Percentiles rank a stretch among this genome's conserved stretches.
Evolutionary conservation across 2,113 vertebrate species (phyloP).

Genomic region (Peucedramus taeniatus): DNA sequence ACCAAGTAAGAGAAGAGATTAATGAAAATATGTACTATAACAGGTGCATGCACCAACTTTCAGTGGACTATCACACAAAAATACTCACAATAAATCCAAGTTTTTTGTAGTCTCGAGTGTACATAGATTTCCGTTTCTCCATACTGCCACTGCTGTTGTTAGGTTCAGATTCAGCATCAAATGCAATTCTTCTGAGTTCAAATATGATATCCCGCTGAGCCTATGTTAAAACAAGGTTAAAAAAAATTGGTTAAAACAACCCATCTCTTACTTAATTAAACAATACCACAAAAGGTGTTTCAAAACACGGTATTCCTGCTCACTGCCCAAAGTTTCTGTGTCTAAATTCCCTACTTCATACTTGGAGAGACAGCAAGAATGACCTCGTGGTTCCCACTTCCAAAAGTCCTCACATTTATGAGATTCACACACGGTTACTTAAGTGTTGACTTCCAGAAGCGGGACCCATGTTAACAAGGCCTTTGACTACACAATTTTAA

Average conservation of each 20-base stretch:
- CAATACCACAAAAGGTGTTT: not conserved
- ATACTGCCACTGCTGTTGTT: constrained; percentile 91
- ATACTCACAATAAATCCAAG: constrained; percentile 96
- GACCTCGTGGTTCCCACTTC: not conserved
- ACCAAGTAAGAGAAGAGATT: not conserved
- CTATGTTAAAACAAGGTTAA: constrained; percentile 52
- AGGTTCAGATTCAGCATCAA: constrained; percentile 91
- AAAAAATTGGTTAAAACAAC: not conserved
- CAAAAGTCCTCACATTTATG: not conserved
- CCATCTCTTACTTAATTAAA: not conserved
- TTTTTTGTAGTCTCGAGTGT: constrained; percentile 98
- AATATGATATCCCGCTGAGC: constrained; percentile 98
- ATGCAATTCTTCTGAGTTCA: constrained; percentile 94
- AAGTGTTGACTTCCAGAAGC: not conserved
- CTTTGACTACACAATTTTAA: not conserved
- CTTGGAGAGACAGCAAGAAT: not conserved
- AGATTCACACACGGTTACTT: not conserved
- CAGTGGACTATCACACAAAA: not conserved
- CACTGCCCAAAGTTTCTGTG: not conserved
- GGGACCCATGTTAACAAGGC: not conserved
- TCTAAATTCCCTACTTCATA: not conserved
- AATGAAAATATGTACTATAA: not conserved
- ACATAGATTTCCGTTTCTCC: constrained; percentile 99
- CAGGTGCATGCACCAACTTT: not conserved
- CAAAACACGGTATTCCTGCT: not conserved